Evolutionary conservation across 2,888 invertebrate genomes (phyloP).

Genomic region (Dorcus parallelipipedus): DNA sequence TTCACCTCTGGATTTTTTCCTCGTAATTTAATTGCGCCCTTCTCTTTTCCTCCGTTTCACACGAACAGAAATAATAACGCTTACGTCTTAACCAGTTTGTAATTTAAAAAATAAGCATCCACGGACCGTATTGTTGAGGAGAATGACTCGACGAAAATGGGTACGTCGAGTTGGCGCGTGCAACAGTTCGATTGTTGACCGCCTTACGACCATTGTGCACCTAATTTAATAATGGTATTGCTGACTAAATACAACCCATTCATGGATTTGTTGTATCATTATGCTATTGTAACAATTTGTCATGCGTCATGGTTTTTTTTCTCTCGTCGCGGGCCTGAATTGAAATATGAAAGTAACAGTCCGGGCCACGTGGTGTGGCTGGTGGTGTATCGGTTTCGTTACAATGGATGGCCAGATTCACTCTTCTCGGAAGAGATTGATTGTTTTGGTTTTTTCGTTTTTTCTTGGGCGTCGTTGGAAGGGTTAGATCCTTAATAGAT

Average conservation of each 20-base stretch:
- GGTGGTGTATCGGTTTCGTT: too few species aligned
- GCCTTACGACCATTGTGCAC: slow-evolving; percentile 41
- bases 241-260: slow-evolving; percentile 43
- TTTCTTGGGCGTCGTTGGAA: too few species aligned
- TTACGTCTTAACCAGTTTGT: too few species aligned
- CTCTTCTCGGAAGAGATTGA: too few species aligned
- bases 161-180: slow-evolving; percentile 39
- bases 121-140: slow-evolving; percentile 17
- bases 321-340: slow-evolving; percentile 7
- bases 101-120: neutral
- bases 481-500: too few species aligned
- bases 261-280: slow-evolving; percentile 41
- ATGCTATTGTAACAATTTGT: slow-evolving; percentile 36
- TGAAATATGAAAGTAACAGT: slow-evolving; percentile 2
- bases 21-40: neutral
- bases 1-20: neutral
- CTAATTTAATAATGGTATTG: slow-evolving; percentile 43
- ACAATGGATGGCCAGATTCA: too few species aligned
- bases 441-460: too few species aligned
- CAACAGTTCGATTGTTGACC: slow-evolving; percentile 37
- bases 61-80: neutral
- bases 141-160: slow-evolving; percentile 24
- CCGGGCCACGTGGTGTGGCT: slow-evolving; percentile 3
- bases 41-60: neutral
- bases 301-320: slow-evolving; percentile 29